Base-by-base conservation (phyloP, 2,888 invertebrate genomes). In the Schrankia costaestrigalis region DNA sequence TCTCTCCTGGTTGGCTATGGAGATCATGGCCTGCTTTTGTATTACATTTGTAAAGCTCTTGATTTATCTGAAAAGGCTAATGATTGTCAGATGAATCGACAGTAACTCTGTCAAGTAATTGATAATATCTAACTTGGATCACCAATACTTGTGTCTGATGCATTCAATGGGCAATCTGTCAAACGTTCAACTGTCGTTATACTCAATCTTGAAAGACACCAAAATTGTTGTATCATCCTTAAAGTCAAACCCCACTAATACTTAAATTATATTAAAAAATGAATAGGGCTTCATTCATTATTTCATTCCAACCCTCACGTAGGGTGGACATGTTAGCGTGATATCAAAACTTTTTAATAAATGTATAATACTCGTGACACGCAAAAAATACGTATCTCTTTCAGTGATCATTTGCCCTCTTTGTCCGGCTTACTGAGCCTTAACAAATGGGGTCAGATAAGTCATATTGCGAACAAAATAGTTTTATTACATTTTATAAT, bases 261-360 rank as follows among this genome's bases (percentile, higher is more conserved):
- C n/a, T n/a, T n/a, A n/a, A n/a, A n/a, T 13, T 26, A 42, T 21
- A 21, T 25, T 30, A 30, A 23, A 14, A 47, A 52, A 49, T 47
- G 45, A 52, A 47, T 43, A 41, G 26, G 21, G 37, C 33, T 46
- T 26, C 21, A 40, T 46, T 57, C 48, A 47, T 59, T 46, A 50
- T 52, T 55, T 39, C 28, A 41, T 43, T 43, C 36, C 39, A 36
- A 55, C 60, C 61, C 57, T 57, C 45, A 25, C 34, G 38, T 43
- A 33, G 57, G 51, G 45, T 47, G 41, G 47, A 38, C 38, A 25
- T 44, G 39, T 49, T 46, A 41, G 44, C 38, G 37, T 46, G 48
- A 42, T 46, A 45, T 32, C 37, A 38, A 50, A 28, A 37, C 56
- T 54, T 65, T 57, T 54, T 46, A 59, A 59, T 47, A 46, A 36